Evolutionary conservation across 2,888 invertebrate species (phyloP).

Genomic region (Drosophila prostipennis): DNA sequence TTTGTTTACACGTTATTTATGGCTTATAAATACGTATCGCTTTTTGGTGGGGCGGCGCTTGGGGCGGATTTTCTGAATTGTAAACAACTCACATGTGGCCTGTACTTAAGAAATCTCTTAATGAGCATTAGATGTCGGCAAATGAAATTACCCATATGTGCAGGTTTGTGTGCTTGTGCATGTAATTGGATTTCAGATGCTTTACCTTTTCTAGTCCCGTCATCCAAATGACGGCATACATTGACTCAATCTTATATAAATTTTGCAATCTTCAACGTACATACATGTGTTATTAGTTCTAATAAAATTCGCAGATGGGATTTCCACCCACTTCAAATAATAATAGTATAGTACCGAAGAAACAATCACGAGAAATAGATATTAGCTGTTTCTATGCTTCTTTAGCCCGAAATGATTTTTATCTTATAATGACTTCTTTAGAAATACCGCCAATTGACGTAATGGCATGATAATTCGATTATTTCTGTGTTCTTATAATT

Average conservation of each 20-base stretch:
- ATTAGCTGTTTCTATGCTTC: not conserved
- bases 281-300: constrained; percentile 2
- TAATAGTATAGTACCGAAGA: not conserved
- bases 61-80: constrained; percentile 53
- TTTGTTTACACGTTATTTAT: constrained; percentile 77
- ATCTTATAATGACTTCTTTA: not conserved
- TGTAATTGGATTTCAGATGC: constrained; percentile 68
- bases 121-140: constrained; percentile 70
- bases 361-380: constrained; percentile 1
- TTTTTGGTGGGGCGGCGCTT: constrained; percentile 14
- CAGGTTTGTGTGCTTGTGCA: constrained; percentile 24
- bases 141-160: constrained; percentile 63
- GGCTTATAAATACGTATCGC: constrained; percentile 72
- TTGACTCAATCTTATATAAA: constrained; percentile 6
- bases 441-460: constrained; percentile 8
- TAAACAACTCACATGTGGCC: constrained; percentile 67
- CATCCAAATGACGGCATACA: constrained; percentile 9
- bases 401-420: not conserved
- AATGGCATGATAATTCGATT: not conserved
- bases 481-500: not conserved
- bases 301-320: not conserved
- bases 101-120: constrained; percentile 65
- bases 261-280: not conserved
- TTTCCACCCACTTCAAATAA: constrained; percentile 1
- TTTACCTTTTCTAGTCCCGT: constrained; percentile 26